Evolutionary conservation across 2,797 vertebrate species (phyloP).

Genomic region (Cirrhinus molitorella): DNA sequence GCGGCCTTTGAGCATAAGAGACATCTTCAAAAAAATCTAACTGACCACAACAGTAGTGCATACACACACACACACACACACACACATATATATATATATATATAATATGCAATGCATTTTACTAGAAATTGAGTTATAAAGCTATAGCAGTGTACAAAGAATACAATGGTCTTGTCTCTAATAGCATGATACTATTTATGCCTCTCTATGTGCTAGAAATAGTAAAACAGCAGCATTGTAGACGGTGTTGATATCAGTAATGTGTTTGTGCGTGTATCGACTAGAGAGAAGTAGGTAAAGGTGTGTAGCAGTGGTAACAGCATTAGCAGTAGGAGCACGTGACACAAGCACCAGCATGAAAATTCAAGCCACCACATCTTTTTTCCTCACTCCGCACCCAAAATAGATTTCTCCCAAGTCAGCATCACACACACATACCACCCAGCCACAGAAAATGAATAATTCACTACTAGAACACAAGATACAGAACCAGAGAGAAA

Average conservation of each 20-base stretch:
- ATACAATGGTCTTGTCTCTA: background rate
- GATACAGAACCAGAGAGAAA: constrained; percentile 26
- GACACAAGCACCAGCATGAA: constrained; percentile 64
- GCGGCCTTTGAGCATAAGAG: background rate
- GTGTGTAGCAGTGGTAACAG: constrained; percentile 37
- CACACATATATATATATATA: too few relatives aligned
- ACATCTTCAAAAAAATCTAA: background rate
- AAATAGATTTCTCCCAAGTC: constrained; percentile 65
- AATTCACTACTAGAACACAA: constrained; percentile 45
- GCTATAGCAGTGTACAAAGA: background rate
- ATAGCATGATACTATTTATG: background rate
- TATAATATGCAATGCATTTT: background rate
- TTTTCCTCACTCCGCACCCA: constrained; percentile 54
- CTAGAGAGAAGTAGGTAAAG: constrained; percentile 24
- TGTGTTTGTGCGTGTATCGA: constrained; percentile 14
- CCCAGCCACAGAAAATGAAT: constrained; percentile 40
- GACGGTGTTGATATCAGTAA: background rate
- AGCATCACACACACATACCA: constrained; percentile 52
- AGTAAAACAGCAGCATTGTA: background rate
- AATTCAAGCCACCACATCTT: constrained; percentile 64
- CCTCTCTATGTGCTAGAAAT: background rate
- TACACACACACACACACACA: too few relatives aligned
- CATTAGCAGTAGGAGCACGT: constrained; percentile 50
- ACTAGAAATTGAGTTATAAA: background rate
- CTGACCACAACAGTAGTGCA: background rate